Evolutionary conservation across 2,113 vertebrate species (phyloP).

Genomic region (Gnathonemus longibarbis): DNA sequence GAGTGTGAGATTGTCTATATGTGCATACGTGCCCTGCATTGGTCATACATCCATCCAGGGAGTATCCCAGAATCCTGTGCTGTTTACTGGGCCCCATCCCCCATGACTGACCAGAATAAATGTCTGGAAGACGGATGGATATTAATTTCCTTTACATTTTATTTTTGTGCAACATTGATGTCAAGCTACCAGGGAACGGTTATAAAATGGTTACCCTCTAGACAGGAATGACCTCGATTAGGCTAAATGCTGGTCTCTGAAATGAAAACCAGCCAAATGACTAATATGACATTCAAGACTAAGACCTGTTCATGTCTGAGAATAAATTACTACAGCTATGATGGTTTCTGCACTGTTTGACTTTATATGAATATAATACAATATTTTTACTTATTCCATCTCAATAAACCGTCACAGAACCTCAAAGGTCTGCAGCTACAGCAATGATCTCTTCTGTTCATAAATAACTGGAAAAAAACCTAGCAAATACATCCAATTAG

Average conservation of each 20-base stretch:
- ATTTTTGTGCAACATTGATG: neutral
- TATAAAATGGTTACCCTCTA: neutral
- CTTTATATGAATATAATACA: neutral
- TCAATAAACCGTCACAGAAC: neutral
- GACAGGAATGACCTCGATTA: constrained; percentile 7
- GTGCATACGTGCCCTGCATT: neutral
- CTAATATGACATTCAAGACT: neutral
- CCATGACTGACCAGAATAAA: neutral
- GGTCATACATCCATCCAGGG: neutral
- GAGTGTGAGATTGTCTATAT: neutral
- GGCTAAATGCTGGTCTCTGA: neutral
- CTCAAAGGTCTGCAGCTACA: neutral
- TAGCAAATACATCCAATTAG: neutral
- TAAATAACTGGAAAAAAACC: neutral
- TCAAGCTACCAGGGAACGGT: neutral
- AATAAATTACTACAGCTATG: neutral
- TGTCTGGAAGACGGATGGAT: neutral
- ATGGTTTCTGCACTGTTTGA: neutral
- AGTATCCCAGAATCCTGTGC: neutral
- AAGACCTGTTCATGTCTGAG: neutral
- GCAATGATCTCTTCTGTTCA: neutral
- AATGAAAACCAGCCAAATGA: neutral
- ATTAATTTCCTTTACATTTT: constrained; percentile 2
- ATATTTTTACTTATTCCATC: neutral
- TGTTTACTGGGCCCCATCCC: neutral